These are phyloP conservation scores for Amphilophus citrinellus DNA, from an alignment of 2,113 vertebrate genomes.

Conservation along the genomic window DNA sequence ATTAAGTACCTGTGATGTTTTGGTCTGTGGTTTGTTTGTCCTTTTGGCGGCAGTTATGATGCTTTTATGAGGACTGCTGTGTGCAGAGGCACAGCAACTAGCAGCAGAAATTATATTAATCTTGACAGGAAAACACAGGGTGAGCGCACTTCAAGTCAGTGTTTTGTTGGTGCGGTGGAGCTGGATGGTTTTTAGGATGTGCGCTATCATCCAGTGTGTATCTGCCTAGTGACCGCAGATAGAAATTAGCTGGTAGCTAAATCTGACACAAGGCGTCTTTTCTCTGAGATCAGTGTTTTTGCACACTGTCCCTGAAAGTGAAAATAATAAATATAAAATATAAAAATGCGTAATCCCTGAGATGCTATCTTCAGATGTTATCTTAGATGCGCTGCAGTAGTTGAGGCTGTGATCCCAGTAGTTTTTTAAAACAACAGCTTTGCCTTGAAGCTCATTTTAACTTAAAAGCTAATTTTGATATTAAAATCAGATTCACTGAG, in stretches of 20 bases:
- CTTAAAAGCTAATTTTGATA: conserved; percentile 2
- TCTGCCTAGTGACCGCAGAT: too few relatives aligned
- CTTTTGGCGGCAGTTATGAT: not conserved
- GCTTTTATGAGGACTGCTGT: not conserved
- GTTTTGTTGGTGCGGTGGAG: too few relatives aligned
- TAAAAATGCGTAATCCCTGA: not conserved
- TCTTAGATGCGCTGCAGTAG: not conserved
- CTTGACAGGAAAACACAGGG: too few relatives aligned
- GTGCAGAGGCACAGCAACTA: not conserved
- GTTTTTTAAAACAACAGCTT: not conserved
- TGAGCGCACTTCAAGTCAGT: not conserved
- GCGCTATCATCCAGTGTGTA: too few relatives aligned
- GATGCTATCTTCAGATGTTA: not conserved
- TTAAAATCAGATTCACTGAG: conserved; percentile 2
- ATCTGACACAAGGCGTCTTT: too few relatives aligned
- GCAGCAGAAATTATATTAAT: too few relatives aligned
- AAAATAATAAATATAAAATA: too few relatives aligned
- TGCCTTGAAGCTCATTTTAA: conserved; percentile 9
- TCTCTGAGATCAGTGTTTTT: too few relatives aligned
- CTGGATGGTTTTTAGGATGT: too few relatives aligned
- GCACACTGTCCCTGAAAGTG: too few relatives aligned
- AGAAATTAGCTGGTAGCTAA: too few relatives aligned
- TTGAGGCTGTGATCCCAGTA: not conserved
- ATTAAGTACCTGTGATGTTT: not conserved
- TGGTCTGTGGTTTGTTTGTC: not conserved